Percentiles rank a stretch among this genome's conserved stretches.
These are phyloP conservation scores for Achroia grisella DNA, from an alignment of 1,140 invertebrate species.

Conservation along the genomic window DNA sequence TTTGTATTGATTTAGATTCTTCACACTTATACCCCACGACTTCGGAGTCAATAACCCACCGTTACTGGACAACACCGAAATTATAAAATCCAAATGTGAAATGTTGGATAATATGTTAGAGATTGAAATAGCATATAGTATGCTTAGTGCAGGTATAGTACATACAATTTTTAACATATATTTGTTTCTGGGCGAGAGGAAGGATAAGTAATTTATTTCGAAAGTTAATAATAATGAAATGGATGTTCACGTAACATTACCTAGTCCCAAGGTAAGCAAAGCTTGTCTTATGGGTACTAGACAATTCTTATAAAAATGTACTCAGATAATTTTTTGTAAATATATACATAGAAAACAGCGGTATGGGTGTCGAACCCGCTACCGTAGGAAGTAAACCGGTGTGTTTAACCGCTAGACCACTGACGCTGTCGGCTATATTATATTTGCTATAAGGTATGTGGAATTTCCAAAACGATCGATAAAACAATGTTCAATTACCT, in stretches of 20 bases:
- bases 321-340: neutral
- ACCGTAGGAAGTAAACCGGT: too few relatives aligned
- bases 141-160: slow-evolving; percentile 79
- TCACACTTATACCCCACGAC: slow-evolving; percentile 95
- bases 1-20: slow-evolving; percentile 77
- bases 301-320: neutral
- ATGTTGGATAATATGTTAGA: slow-evolving; percentile 96
- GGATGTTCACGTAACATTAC: neutral
- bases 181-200: too few relatives aligned
- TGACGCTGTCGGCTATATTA: too few relatives aligned
- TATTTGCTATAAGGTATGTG: too few relatives aligned
- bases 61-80: slow-evolving; percentile 83
- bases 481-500: too few relatives aligned
- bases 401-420: too few relatives aligned
- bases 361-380: too few relatives aligned
- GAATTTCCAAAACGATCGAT: too few relatives aligned
- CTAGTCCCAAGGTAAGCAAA: too few relatives aligned
- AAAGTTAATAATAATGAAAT: neutral
- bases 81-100: slow-evolving; percentile 90
- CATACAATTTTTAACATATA: neutral
- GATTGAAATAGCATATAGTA: slow-evolving; percentile 94
- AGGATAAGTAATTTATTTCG: too few relatives aligned
- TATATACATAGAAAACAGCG: too few relatives aligned
- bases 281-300: too few relatives aligned
- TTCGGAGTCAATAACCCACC: slow-evolving; percentile 91